Base-by-base conservation (phyloP, 2,888 invertebrate genomes). In the Creontiades dilutus region DNA sequence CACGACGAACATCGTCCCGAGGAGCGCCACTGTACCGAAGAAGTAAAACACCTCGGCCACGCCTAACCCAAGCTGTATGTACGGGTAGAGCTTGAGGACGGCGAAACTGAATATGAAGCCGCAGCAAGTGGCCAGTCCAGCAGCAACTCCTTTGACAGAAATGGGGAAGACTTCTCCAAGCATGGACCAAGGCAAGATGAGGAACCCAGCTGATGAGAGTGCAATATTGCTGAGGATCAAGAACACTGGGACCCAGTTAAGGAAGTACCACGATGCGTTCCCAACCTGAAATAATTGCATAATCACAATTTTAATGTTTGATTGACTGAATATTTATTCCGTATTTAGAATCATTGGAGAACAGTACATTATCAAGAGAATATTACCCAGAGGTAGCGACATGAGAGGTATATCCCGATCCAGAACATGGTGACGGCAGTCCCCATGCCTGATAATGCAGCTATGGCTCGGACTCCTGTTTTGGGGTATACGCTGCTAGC, bases 111-210 rank as follows among this genome's bases (percentile, higher is more conserved):
- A 95, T 5, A 94, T 92, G 90, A 95, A 95, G 0, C 93, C 94
- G 0, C 93, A 90, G 68, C 94, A 94, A 0, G 94, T 93, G 0
- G 94, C 94, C 0, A 94, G 86, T 0, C 95, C 94, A 0, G 94
- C 93, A 0, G 94, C 94, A 2, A 94, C 85, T 5, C 95, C 95
- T 48, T 94, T 93, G 0, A 95, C 94, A 86, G 94, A 94, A 13
- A 93, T 92, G 0, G 95, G 95, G 91, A 94, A 95, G 9, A 95
- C 93, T 91, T 95, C 95, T 0, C 95, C 94, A 0, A 94, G 92
- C 94, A 95, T 94, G 0, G 95, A 94, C 92, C 94, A 95, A 0
- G 95, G 95, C 4, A 95, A 92, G 0, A 94, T 94, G n/a, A 95
- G 92, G 91, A 94, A 95, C 0, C 95, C 95, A 0, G 95, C 90